Base-by-base conservation (phyloP, 2,797 vertebrate species). In the Muraenolepis orangiensis region DNA sequence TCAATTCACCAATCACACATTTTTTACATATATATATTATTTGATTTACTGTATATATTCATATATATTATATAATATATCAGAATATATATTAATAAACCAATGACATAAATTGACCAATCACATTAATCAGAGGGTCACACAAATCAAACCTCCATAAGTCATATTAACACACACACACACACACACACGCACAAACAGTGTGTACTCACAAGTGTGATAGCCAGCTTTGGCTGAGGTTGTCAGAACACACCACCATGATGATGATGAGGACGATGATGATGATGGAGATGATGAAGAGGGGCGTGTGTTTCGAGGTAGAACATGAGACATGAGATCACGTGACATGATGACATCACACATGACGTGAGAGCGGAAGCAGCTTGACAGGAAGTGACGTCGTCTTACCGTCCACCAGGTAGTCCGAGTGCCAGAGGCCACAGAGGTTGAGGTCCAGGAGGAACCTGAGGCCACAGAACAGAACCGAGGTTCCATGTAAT, bases 391-490 rank as follows among this genome's bases (percentile, higher is more conserved):
- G 46, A 57, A 57, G 46, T 23, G 46, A 57, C 8, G 20, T 57
- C 46, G 6, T 66, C 28, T 87, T 90, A 94, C 93, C 93, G 7
- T 94, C 92, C 73, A 88, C 93, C 18, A 93, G 83, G 70, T 90
- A 90, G 67, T 94, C 92, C 0, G 88, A 90, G 83, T 93, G 92
- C 93, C 93, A 94, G 32, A 94, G 86, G 34, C 90, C 90, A 14
- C 93, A 94, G 71, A 94, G 70, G 81, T 92, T 94, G 18, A 94
- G 92, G 81, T 94, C 93, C 91, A 93, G 81, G 70, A 94, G 16
- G 84, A 93, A 93, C 88, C 93, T 94, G 76, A 72, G 10, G n/a
- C n/a, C n/a, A n/a, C n/a, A n/a, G n/a, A n/a, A n/a, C n/a, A n/a
- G n/a, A n/a, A n/a, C n/a, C n/a, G n/a, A n/a, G n/a, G n/a, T n/a